Conservation (phyloP, 2,888 invertebrate genomes). For the Tipula lateralis region DNA sequence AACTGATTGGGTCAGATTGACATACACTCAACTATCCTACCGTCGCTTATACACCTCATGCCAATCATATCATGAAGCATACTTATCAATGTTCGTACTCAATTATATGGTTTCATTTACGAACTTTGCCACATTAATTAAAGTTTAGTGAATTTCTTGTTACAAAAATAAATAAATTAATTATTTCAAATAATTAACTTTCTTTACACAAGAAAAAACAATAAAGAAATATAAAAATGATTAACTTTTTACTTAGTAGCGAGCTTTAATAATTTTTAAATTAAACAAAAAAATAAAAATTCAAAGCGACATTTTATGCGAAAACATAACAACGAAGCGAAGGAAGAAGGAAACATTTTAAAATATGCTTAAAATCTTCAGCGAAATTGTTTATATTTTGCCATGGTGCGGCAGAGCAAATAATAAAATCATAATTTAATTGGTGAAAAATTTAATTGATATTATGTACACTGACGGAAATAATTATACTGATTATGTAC, state of each 20-base stretch:
- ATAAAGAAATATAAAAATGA: background rate
- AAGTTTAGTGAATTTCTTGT: constrained; percentile 11
- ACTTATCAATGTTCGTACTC: background rate
- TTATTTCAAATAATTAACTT: constrained; percentile 19
- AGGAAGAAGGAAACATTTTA: background rate
- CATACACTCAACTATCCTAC: too few species aligned
- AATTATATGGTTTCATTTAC: background rate
- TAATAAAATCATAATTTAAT: background rate
- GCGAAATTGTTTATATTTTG: background rate
- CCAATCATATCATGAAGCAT: too few species aligned
- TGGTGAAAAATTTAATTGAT: background rate
- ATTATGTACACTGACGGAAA: too few species aligned
- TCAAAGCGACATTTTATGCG: background rate
- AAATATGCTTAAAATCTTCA: background rate
- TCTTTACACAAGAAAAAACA: background rate
- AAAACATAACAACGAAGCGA: background rate
- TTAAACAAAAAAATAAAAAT: background rate
- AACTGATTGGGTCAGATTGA: too few species aligned
- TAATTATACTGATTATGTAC: too few species aligned
- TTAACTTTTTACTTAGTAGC: background rate
- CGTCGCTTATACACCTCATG: too few species aligned
- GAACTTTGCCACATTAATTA: background rate
- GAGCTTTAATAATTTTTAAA: constrained; percentile 19
- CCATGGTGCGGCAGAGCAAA: background rate
- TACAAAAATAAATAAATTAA: background rate